Conservation (phyloP, 2,888 invertebrate species). For the Cephus spinipes region DNA sequence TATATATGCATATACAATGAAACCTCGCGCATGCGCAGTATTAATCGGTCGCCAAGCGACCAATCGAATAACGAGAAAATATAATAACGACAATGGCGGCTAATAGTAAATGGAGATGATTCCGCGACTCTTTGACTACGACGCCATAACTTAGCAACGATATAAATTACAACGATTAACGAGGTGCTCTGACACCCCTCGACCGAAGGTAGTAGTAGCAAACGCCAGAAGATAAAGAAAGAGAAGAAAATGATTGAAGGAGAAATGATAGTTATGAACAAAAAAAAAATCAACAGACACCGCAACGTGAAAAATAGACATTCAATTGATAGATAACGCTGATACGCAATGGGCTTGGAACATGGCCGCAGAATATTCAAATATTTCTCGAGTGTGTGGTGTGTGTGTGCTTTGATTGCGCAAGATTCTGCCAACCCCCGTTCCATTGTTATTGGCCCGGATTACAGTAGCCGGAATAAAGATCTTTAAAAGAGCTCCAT, state of each 20-base stretch:
- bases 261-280: background rate
- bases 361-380: conserved; percentile 15
- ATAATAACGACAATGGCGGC: background rate
- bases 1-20: background rate
- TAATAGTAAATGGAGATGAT: background rate
- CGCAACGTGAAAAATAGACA: background rate
- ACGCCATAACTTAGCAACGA: conserved; percentile 17
- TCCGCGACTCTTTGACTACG: background rate
- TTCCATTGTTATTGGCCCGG: background rate
- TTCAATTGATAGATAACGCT: background rate
- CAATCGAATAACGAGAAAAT: background rate
- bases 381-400: background rate
- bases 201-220: conserved; percentile 21
- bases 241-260: background rate
- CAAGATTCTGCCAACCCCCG: conserved; percentile 2
- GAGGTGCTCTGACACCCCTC: background rate
- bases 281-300: background rate
- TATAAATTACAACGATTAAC: conserved; percentile 25
- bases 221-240: conserved; percentile 27
- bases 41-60: background rate
- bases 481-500: background rate
- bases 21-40: background rate
- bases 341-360: conserved; percentile 13
- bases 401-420: conserved; percentile 16
- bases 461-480: background rate